phyloP scores from a whole-genome alignment of 1,140 invertebrate genomes.

The Oryzaephilus surinamensis region DNA sequence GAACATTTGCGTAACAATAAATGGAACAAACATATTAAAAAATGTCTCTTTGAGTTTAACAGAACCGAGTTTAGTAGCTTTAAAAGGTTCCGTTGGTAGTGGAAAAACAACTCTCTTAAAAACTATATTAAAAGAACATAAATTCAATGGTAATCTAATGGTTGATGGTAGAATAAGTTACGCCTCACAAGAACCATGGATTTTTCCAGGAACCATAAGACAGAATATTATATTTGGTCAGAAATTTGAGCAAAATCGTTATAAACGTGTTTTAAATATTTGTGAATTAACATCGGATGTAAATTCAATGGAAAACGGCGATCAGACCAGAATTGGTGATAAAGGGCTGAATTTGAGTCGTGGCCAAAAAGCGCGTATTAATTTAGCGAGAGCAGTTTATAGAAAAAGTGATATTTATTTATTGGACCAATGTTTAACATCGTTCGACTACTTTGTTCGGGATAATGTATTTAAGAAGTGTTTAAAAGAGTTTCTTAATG shows the following conservation, averaged over 20 bases:
- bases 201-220: conserved; percentile 37
- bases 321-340: conserved; percentile 69
- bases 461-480: conserved; percentile 61
- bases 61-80: conserved; percentile 46
- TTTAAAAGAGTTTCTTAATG: conserved; percentile 52
- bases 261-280: conserved; percentile 50
- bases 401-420: conserved; percentile 69
- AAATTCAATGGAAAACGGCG: conserved; percentile 53
- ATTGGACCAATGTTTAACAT: conserved; percentile 73
- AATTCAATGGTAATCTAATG: conserved; percentile 32
- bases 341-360: conserved; percentile 76
- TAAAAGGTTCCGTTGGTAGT: conserved; percentile 59
- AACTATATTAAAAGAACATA: conserved; percentile 64
- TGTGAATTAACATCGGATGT: conserved; percentile 59
- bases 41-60: conserved; percentile 50
- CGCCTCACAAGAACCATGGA: conserved; percentile 51
- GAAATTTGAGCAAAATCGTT: conserved; percentile 20
- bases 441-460: conserved; percentile 61
- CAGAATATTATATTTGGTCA: conserved; percentile 57
- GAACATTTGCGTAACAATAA: conserved; percentile 16
- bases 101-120: conserved; percentile 74
- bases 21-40: conserved; percentile 40
- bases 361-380: conserved; percentile 83
- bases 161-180: conserved; percentile 45
- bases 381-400: conserved; percentile 71